phyloP scores from a whole-genome alignment of 2,113 vertebrate genomes.

The Barbus barbus region DNA sequence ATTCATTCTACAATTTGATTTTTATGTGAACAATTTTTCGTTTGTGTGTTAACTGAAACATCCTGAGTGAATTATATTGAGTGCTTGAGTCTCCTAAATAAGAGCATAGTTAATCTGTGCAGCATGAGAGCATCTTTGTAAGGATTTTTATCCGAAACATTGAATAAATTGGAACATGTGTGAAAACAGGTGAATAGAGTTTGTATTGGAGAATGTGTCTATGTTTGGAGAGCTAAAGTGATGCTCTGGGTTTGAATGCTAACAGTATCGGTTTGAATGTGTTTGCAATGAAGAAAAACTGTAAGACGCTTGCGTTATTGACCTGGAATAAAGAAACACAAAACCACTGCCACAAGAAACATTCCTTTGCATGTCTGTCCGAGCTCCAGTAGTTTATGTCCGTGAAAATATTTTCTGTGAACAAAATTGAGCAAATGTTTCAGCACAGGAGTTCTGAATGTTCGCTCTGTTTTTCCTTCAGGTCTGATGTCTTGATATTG shows the following conservation, averaged over 20 bases:
- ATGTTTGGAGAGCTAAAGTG: neutral
- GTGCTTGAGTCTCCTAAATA: neutral
- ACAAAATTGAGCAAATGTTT: conserved; percentile 8
- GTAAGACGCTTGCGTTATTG: conserved; percentile 8
- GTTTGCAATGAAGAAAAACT: conserved; percentile 13
- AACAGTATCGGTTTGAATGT: neutral
- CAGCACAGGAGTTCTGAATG: neutral
- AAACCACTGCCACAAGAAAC: conserved; percentile 11
- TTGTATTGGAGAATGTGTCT: neutral
- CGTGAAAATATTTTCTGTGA: conserved; percentile 19
- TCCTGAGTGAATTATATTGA: neutral
- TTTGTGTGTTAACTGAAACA: neutral
- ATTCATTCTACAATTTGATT: neutral
- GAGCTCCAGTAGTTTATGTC: conserved; percentile 14
- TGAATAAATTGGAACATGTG: no score
- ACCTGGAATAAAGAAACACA: neutral
- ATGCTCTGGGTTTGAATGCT: conserved; percentile 1
- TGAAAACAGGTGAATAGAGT: conserved; percentile 15
- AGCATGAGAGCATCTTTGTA: neutral
- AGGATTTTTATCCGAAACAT: neutral
- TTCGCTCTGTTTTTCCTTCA: neutral
- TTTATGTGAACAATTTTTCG: neutral
- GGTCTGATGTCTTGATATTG: neutral
- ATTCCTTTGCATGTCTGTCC: neutral
- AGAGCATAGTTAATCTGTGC: neutral